Evolutionary conservation across 2,888 invertebrate genomes (phyloP), one percentile per base, ranked within the genome.

Genomic region (Melinopterus prodromus): DNA sequence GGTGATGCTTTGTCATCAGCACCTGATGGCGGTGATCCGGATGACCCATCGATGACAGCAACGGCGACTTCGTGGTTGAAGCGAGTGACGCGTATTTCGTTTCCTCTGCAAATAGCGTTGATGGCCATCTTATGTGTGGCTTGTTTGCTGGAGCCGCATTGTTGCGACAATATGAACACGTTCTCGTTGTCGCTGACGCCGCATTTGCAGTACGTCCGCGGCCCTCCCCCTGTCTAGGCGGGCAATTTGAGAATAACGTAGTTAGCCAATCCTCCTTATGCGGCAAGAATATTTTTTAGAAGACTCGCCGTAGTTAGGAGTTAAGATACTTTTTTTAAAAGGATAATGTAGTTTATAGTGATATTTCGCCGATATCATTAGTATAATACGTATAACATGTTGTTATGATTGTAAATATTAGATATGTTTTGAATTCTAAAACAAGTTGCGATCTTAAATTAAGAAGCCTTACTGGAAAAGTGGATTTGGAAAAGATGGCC

Each of bases 161-260:
- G 95, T 89, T 96, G 95, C 89, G 95, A 95, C 87, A 92, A 93
- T 79, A 91, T 95, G 85, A 95, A 96, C 90, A 95, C 94, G 79
- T 92, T 95, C 82, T 93, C 94, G 77, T 91, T 95, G 85, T 94
- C 94, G 0, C 89, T 96, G 70, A 93, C 94, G n/a, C 96, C 96
- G 6, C 95, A 96, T 86, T 90, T 96, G 79, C 93, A 94, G 84
- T 96, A 96, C 88, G 93, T 95, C n/a, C 92, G 94, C 81, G 96
- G 96, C 82, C 95, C 96, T 12, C 96, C 96, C 16, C 96, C 96
- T 7, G 93, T 95, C 38, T 81, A 71, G 37, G 74, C 35, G 26
- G 26, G 26, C 26, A 3, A 26, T 26, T 26, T 15, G 74, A 35
- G 74, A 36, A 53, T 12, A 74, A 74, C 9, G 26, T 71, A 71